Percentiles rank a stretch among this genome's conserved stretches.
These are phyloP conservation scores for Porites cylindrica DNA, from an alignment of 92 coral and sea anemone genomes.

Conservation along the genomic window DNA sequence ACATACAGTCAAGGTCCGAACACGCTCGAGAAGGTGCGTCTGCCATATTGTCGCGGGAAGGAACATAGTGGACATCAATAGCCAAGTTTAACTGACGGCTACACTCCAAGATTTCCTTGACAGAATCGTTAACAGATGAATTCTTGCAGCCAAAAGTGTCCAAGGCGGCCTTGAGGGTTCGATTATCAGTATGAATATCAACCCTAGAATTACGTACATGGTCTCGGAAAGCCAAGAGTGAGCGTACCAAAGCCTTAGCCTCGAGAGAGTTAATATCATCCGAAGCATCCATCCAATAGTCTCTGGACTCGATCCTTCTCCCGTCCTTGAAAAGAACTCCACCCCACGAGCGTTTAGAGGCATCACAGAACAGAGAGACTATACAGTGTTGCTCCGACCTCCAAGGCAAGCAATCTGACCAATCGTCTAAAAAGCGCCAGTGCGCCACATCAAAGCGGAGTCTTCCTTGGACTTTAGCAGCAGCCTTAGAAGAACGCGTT, in stretches of 20 bases:
- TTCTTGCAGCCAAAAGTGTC: neutral
- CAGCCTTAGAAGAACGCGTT: conserved; percentile 2
- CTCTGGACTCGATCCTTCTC: neutral
- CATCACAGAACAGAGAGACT: conserved; percentile 43
- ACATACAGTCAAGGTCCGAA: conserved; percentile 55
- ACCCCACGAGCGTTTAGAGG: conserved; percentile 43
- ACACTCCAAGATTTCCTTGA: conserved; percentile 47
- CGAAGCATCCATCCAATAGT: neutral
- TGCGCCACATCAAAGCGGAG: conserved; percentile 33
- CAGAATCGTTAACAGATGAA: conserved; percentile 5
- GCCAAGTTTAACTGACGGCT: conserved; percentile 36
- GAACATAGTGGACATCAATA: conserved; percentile 31
- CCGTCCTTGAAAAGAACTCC: conserved; percentile 11
- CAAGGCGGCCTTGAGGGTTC: conserved; percentile 33
- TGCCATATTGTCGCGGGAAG: conserved; percentile 41
- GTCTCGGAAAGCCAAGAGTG: conserved; percentile 8
- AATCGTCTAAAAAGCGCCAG: conserved; percentile 45
- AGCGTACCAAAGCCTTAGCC: conserved; percentile 34
- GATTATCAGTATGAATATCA: conserved; percentile 44
- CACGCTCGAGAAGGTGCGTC: conserved; percentile 47
- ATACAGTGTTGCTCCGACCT: conserved; percentile 48
- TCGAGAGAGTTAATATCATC: conserved; percentile 34
- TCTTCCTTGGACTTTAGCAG: neutral
- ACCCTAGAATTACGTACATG: conserved; percentile 34
- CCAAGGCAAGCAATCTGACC: conserved; percentile 42